Evolutionary conservation across 2,888 invertebrate species (phyloP), one percentile per base, ranked within the genome.

Genomic region (Drosophila neotestacea): DNA sequence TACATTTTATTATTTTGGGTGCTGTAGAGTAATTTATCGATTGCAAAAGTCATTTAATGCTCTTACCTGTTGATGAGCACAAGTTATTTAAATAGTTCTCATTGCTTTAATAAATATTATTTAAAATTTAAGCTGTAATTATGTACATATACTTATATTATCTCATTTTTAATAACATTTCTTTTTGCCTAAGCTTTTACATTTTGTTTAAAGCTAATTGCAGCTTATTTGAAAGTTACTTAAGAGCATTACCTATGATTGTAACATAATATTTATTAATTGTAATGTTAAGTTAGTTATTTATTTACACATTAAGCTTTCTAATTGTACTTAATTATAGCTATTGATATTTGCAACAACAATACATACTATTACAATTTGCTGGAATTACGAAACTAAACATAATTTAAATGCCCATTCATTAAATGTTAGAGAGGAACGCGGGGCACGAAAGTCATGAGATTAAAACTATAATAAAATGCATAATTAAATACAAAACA

Each of bases 341-440:
- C 70, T 77, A 73, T 77, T 77, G 70, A 73, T 77, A 66, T 63
- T 50, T 77, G 59, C 44, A 55, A 28, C 59, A 3, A 32, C 32
- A 22, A 22, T 74, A 72, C 38, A 46, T 48, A 41, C 30, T 16
- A 51, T 60, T 44, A 66, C 22, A 70, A 42, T 72, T 60, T 59
- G 11, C 30, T 11, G 16, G 42, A 65, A 48, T 64, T 47, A 13
- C 59, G 41, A 38, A 65, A 64, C 41, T 69, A 36, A 22, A 38
- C 36, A n/a, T 52, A 1, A 38, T 52, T 54, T 58, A 47, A 66
- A 58, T 55, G 46, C 47, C 52, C 66, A 62, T 63, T 77, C 65
- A 75, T 71, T 73, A 62, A 64, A 69, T 39, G 10, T 10, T 22
- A 32, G 54, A 6, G n/a, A 32, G 22, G 32, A 4, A n/a, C 4